These are phyloP conservation scores for Pseudopipra pipra DNA, from an alignment of 2,113 vertebrate species.

Conservation along the genomic window DNA sequence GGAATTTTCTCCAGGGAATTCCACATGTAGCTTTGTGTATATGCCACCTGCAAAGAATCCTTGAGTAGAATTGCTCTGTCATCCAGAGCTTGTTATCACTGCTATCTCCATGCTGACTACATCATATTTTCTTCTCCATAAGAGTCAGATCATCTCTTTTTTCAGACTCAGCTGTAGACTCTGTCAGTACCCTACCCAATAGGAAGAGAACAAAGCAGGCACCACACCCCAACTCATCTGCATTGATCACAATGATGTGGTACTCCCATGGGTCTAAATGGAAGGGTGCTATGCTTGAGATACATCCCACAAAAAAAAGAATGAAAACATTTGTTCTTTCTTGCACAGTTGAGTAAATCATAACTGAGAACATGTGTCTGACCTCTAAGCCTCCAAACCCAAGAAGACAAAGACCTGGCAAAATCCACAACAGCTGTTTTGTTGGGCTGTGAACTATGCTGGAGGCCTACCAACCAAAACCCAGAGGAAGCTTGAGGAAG, in stretches of 20 bases:
- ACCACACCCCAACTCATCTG: not conserved
- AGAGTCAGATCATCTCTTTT: not conserved
- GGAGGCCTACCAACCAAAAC: not conserved
- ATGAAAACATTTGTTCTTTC: not conserved
- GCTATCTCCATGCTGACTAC: not conserved
- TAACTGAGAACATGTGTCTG: not conserved
- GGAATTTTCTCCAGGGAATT: not conserved
- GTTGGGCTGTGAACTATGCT: not conserved
- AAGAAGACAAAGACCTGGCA: not conserved
- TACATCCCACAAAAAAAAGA: not conserved
- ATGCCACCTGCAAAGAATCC: not conserved
- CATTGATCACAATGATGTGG: not conserved
- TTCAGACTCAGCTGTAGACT: not conserved
- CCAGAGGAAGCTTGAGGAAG: not conserved
- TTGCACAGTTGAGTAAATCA: not conserved
- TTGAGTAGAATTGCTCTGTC: not conserved
- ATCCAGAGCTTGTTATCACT: not conserved
- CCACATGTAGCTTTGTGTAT: not conserved
- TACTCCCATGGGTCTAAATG: not conserved
- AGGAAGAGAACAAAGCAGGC: not conserved
- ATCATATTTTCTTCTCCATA: not conserved
- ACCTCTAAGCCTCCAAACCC: not conserved
- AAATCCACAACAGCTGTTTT: not conserved
- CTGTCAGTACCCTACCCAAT: not conserved
- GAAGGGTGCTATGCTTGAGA: not conserved